Evolutionary conservation across 2,113 vertebrate genomes (phyloP), one percentile per base, ranked within the genome.

Genomic region (Abramis brama): DNA sequence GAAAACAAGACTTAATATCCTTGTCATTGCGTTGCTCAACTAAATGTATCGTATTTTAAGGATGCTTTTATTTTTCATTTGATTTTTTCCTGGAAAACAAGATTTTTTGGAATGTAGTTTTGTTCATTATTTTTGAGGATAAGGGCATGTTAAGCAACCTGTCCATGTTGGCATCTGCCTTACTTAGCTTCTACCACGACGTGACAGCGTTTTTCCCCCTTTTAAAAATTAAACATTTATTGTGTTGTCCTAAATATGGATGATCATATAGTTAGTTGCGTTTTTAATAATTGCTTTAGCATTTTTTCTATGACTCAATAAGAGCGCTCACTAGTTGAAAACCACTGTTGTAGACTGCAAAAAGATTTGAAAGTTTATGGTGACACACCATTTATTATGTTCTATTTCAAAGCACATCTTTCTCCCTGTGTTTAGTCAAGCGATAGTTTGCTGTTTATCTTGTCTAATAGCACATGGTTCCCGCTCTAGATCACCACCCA

Each of bases 401-500:
- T 75, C 43, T 75, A 25, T 75, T 75, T 82, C 62, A 52, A 52
- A 7, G 43, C 81, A 25, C 6, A 59, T 83, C 33, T 82, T 39
- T 59, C 33, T 43, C 13, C 19, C 27, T n/a, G 33, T 83, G 81
- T 83, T 73, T 68, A 83, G 50, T 39, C 30, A 39, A n/a, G 52
- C 30, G 4, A 23, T 73, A 73, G 45, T 57, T 83, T 25, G 82
- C 82, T 82, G 62, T 70, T 70, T 66, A 82, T 82, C 80, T 70
- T 82, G 64, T 82, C 43, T 82, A 82, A 82, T 70, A 52, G 80
- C 80, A 70, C 66, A 39, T 55, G 21, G 82, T 59, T 83, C 64
- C 80, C 6, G 80, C 64, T 82, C 80, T 55, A 30, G 62, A 70
- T 55, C 80, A 82, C 64, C 80, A 82, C 80, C 80, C 80, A 82